Conservation (phyloP, 1,140 invertebrate species). For the Drosophila insularis region DNA sequence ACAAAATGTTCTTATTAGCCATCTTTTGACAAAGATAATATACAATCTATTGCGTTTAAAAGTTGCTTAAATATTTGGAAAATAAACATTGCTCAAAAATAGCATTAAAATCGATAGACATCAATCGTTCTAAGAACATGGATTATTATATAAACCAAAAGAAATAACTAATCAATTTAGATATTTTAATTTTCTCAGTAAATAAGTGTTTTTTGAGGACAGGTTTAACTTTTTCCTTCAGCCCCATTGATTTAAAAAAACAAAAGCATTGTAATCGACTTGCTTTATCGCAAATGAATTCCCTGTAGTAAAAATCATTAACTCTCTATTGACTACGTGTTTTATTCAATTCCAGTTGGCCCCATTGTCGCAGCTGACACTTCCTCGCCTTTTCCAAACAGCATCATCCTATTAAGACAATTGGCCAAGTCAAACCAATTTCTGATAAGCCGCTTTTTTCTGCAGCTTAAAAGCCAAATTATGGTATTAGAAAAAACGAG, state of each 20-base stretch:
- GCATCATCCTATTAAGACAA: constrained; percentile 69
- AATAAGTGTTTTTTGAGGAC: not conserved
- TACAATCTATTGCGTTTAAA: too few species aligned
- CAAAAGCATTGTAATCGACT: not conserved
- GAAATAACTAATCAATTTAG: too few species aligned
- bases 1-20: too few species aligned
- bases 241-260: not conserved
- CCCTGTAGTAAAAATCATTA: constrained; percentile 26
- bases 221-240: not conserved
- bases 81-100: too few species aligned
- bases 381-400: not conserved
- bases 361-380: constrained; percentile 51
- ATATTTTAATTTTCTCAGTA: too few species aligned
- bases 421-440: constrained; percentile 77
- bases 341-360: constrained; percentile 42
- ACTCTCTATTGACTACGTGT: constrained; percentile 29
- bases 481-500: constrained; percentile 67
- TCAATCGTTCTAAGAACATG: too few species aligned
- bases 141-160: too few species aligned
- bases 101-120: too few species aligned
- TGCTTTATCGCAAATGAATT: constrained; percentile 5
- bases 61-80: too few species aligned
- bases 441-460: constrained; percentile 76
- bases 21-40: too few species aligned
- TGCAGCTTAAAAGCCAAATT: constrained; percentile 72